Conservation (phyloP, 2,888 invertebrate species). For the Phalera bucephala region DNA sequence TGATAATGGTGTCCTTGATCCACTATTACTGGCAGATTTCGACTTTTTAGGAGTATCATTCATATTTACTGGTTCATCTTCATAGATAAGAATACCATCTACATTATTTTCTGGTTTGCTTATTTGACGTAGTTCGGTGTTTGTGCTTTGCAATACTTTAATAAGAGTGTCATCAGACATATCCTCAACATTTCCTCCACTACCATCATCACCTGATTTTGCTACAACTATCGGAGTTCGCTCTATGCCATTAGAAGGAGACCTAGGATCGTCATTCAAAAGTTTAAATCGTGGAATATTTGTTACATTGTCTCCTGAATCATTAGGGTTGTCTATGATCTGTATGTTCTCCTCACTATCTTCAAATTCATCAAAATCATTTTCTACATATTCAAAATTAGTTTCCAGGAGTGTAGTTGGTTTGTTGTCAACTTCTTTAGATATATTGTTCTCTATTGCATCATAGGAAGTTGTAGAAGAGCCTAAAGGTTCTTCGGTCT, state of each 20-base stretch:
- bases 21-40: slow-evolving; percentile 55
- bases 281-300: slow-evolving; percentile 51
- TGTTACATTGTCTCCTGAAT: slow-evolving; percentile 23
- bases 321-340: slow-evolving; percentile 12
- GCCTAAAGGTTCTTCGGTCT: slow-evolving; percentile 58
- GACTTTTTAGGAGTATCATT: slow-evolving; percentile 65
- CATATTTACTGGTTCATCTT: slow-evolving; percentile 67
- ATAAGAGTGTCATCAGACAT: slow-evolving; percentile 76
- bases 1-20: slow-evolving; percentile 72
- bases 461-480: slow-evolving; percentile 72
- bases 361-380: slow-evolving; percentile 43
- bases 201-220: slow-evolving; percentile 42
- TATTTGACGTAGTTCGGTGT: slow-evolving; percentile 54
- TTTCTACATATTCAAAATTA: slow-evolving; percentile 83
- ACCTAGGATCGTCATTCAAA: slow-evolving; percentile 69
- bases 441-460: slow-evolving; percentile 60
- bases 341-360: slow-evolving; percentile 40
- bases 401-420: slow-evolving; percentile 81
- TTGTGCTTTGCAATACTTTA: slow-evolving; percentile 67
- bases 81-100: slow-evolving; percentile 82
- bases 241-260: slow-evolving; percentile 73
- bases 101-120: slow-evolving; percentile 52
- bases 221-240: slow-evolving; percentile 74
- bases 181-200: slow-evolving; percentile 65
- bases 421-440: slow-evolving; percentile 47